Conservation (phyloP, 92 coral and sea anemone genomes). For the Heteractis magnifica region DNA sequence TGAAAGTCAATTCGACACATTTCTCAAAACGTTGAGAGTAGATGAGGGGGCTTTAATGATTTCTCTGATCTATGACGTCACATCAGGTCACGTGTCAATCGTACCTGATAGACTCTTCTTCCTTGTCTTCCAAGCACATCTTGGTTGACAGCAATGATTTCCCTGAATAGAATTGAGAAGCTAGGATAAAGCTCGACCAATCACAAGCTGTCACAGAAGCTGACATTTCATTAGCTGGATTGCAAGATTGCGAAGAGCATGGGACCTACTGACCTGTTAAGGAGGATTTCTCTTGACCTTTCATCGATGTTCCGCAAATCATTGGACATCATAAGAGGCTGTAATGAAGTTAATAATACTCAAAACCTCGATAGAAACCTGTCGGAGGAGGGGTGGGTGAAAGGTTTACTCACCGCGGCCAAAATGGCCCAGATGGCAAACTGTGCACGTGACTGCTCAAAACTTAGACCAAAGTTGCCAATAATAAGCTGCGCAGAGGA, state of each 20-base stretch:
- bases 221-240: not conserved
- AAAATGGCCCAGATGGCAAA: slow-evolving; percentile 98
- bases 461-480: slow-evolving; percentile 91
- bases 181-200: not conserved
- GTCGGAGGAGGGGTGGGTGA: not conserved
- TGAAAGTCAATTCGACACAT: too few relatives aligned
- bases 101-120: slow-evolving; percentile 75
- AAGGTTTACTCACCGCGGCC: slow-evolving; percentile 73
- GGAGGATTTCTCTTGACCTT: slow-evolving; percentile 80
- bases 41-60: not conserved
- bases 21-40: too few relatives aligned
- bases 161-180: slow-evolving; percentile 41
- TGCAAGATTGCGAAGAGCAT: too few relatives aligned
- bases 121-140: slow-evolving; percentile 91
- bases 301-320: slow-evolving; percentile 79
- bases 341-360: not conserved
- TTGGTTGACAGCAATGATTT: slow-evolving; percentile 92
- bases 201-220: not conserved
- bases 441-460: slow-evolving; percentile 86
- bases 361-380: not conserved
- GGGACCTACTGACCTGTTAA: slow-evolving; percentile 62
- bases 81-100: slow-evolving; percentile 6
- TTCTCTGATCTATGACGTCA: too few relatives aligned
- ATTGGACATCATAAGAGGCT: slow-evolving; percentile 97
- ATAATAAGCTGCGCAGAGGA: slow-evolving; percentile 62